Base-by-base conservation (phyloP, 2,797 vertebrate species). In the Sylvia borin region DNA sequence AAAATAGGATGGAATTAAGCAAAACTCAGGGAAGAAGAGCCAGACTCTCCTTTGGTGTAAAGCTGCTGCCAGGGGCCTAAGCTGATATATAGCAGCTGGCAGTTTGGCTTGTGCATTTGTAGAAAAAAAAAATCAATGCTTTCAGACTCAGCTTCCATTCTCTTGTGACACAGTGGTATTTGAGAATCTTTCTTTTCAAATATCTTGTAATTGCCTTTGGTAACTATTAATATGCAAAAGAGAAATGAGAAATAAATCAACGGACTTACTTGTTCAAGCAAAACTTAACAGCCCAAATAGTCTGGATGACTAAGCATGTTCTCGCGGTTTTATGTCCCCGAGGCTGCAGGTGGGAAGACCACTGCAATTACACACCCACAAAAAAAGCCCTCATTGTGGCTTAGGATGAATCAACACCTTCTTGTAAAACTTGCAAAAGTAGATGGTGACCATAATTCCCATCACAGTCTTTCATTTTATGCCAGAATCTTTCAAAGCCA, bases 1-100 rank as follows among this genome's bases (percentile, higher is more conserved):
- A 95, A 95, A 95, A 94, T 29, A 88, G 25, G 26, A 80, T 67
- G n/a, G 79, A 92, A 90, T 73, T 65, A 85, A 81, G 27, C 25
- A 92, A 64, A 88, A 20, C 31, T 40, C 86, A 93, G 31, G 36
- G 42, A 83, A 87, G 29, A 88, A 60, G 36, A 84, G 24, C 18
- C 62, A 92, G n/a, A 70, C n/a, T 51, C 18, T 93, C 20, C 38
- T 74, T 88, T 61, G 34, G 60, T 90, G 13, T 78, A 82, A 91
- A 92, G 54, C 6, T n/a, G 29, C 42, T 92, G 73, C 71, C 71
- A 55, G 29, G 15, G 43, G 54, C 60, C 43, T 50, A 68, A 48
- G 25, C 19, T 58, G 72, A 68, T 84, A 70, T 21, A 72, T 9
- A 84, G 47, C 20, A 84, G 27, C 42, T 84, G n/a, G 45, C 3